A percentile compares a stretch with the other conserved stretches of the same genome.
Conservation (phyloP, 2,113 vertebrate species). For the Vombatus ursinus region DNA sequence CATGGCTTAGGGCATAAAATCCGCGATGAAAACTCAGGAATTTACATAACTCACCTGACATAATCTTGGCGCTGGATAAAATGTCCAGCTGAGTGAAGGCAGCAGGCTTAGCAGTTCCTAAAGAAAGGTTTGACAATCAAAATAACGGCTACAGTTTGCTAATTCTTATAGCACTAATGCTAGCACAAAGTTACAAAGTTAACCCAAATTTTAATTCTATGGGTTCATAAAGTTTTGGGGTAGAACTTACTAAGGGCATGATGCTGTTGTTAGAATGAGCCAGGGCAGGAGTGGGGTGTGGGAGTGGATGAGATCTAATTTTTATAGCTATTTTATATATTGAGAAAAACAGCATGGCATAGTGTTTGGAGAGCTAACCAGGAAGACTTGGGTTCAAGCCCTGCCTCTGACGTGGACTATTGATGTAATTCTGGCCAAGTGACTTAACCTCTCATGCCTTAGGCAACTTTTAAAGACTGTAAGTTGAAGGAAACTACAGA, state of each 20-base stretch:
- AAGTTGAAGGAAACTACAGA: neutral
- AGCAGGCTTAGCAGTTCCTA: constrained; percentile 17
- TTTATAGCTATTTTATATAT: neutral
- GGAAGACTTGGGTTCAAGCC: neutral
- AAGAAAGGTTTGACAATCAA: constrained; percentile 18
- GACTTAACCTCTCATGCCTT: neutral
- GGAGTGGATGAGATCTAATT: neutral
- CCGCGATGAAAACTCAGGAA: constrained; percentile 60
- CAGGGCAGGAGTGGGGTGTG: neutral
- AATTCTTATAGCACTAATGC: neutral
- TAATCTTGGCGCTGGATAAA: constrained; percentile 67
- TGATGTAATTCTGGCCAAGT: neutral
- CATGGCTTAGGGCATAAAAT: constrained; percentile 44
- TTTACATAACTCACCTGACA: constrained; percentile 68
- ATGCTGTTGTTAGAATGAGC: neutral
- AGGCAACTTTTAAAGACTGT: neutral
- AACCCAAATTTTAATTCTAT: neutral
- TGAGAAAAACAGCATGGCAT: neutral
- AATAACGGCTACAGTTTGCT: neutral
- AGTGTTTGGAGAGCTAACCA: neutral
- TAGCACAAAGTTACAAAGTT: neutral
- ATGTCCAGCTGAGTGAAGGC: constrained; percentile 65
- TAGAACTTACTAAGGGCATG: constrained; percentile 19
- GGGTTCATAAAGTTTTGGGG: neutral
- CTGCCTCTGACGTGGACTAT: neutral